Base-by-base conservation (phyloP, 2,888 invertebrate genomes). In the Euzetes globulus region DNA sequence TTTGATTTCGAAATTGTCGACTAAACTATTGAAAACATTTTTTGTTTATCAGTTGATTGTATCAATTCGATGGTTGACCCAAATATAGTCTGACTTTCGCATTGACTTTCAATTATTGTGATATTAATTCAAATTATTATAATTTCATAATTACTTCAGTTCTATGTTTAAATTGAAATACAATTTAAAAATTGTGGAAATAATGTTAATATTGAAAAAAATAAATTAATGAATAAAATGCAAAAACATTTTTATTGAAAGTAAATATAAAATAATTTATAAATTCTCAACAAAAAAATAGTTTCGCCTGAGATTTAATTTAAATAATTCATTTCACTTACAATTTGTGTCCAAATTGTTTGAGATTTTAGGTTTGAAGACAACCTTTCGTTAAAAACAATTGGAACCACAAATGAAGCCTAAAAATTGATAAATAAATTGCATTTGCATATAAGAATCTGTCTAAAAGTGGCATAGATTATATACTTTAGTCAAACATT, bases 121-220 rank as follows among this genome's bases (percentile, higher is more conserved):
- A 65, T 65, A 65, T 65, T 65, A 65, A 58, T 37, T 65, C 33
- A 27, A 37, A 37, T 29, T 37, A 29, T 63, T 63, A 29, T 29
- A 33, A 60, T 22, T 60, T 27, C 15, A 37, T 11, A 37, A 17
- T 29, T 27, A 19, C 7, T 37, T 19, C 7, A 37, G 37, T 37
- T 33, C 15, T 17, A 37, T 17, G 17, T 65, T 65, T 6, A 17
- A 37, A 9, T 65, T 41, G 33, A 29, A 37, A 65, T 37, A 37
- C 33, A 65, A 65, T 65, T 58, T 17, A 58, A 50, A 50, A 50
- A 50, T 58, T 58, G 29, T 58, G 25, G 29, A 58, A 22, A 58
- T 15, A 58, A 58, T 58, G 19, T 50, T 50, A 19, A 50, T 19
- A 50, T n/a, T 19, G 17, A 47, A 47, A 15, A 50, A 11, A 58